These are phyloP conservation scores for Sinonovacula constricta DNA, from an alignment of 1,140 invertebrate species.

Conservation along the genomic window DNA sequence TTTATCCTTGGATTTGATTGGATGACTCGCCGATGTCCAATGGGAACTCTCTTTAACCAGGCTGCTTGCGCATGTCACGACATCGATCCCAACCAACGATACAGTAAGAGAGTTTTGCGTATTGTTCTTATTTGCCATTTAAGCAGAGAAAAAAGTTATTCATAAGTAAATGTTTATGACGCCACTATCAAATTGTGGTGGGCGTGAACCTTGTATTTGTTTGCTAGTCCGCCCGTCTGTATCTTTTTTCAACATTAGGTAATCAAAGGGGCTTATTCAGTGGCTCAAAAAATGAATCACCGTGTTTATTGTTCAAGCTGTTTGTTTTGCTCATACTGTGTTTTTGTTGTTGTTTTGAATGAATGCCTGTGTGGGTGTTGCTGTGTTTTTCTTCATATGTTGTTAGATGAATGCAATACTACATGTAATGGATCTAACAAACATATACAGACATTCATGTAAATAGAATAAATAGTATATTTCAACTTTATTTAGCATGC, in stretches of 20 bases:
- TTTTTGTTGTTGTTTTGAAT: too few relatives aligned
- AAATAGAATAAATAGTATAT: not conserved
- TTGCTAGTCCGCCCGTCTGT: too few relatives aligned
- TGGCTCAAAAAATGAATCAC: too few relatives aligned
- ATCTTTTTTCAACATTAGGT: too few relatives aligned
- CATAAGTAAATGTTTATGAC: not conserved
- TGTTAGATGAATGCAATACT: too few relatives aligned
- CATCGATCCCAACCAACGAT: constrained; percentile 36
- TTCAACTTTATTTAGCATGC: constrained; percentile 13
- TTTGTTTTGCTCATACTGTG: too few relatives aligned
- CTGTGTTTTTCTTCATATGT: too few relatives aligned
- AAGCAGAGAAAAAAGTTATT: not conserved
- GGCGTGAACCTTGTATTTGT: not conserved
- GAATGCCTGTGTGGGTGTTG: too few relatives aligned
- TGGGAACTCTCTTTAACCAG: constrained; percentile 40
- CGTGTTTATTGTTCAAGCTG: too few relatives aligned
- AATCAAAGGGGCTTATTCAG: too few relatives aligned
- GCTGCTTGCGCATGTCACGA: constrained; percentile 40
- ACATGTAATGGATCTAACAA: too few relatives aligned
- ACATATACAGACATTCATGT: too few relatives aligned
- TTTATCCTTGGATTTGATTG: constrained; percentile 46
- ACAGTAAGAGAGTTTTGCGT: constrained; percentile 37
- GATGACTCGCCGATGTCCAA: constrained; percentile 31
- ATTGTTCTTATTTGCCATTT: not conserved
- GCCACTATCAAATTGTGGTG: not conserved